Conservation (phyloP, 2,888 invertebrate species). For the Parapristionchus giblindavisi region DNA sequence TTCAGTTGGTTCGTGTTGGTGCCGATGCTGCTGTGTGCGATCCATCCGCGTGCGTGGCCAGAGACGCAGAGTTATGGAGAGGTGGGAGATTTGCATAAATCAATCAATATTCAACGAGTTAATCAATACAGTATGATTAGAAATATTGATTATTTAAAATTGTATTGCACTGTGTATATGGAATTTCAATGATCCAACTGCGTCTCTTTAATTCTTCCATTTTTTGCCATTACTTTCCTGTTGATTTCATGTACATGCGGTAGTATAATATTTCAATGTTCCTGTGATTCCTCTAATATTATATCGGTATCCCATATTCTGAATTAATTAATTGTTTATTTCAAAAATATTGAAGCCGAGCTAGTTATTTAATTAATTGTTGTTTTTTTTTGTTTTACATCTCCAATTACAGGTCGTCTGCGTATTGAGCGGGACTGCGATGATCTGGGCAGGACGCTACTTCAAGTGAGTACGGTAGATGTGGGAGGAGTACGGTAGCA, state of each 20-base stretch:
- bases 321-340: too few species aligned
- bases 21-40: slow-evolving; percentile 38
- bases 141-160: neutral
- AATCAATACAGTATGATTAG: neutral
- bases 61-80: slow-evolving; percentile 53
- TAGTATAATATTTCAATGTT: too few species aligned
- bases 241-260: too few species aligned
- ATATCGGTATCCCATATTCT: too few species aligned
- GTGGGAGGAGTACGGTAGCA: slow-evolving; percentile 15
- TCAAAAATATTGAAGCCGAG: too few species aligned
- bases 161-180: too few species aligned
- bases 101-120: neutral
- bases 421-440: slow-evolving; percentile 43
- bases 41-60: slow-evolving; percentile 50
- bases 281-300: too few species aligned
- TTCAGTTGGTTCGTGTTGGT: slow-evolving; percentile 16
- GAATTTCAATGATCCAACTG: too few species aligned
- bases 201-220: too few species aligned
- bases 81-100: slow-evolving; percentile 38
- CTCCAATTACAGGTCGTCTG: slow-evolving; percentile 40
- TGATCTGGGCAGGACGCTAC: slow-evolving; percentile 43
- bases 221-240: too few species aligned
- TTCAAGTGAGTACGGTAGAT: slow-evolving; percentile 33
- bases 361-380: too few species aligned
- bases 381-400: too few species aligned